phyloP scores from a whole-genome alignment of 2,888 invertebrate species.

The Andrena fulva region DNA sequence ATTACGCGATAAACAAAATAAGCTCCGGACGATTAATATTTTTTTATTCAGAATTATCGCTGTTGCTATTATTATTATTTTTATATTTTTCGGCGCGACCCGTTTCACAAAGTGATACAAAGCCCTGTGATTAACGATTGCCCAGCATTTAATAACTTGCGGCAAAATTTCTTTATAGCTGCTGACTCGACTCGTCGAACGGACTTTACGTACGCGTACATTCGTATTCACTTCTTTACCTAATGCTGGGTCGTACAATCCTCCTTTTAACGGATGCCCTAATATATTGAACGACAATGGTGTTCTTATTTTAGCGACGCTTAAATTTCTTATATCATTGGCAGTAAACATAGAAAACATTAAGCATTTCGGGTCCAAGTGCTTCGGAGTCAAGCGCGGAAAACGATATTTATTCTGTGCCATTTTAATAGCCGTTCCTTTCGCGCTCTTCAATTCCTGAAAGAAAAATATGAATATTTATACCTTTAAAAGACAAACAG shows the following conservation, averaged over 20 bases:
- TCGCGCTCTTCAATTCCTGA: background rate
- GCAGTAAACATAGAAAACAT: slow-evolving; percentile 91
- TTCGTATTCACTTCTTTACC: slow-evolving; percentile 85
- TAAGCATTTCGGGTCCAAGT: slow-evolving; percentile 81
- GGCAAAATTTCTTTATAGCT: no score
- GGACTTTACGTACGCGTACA: no score
- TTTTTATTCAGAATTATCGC: no score
- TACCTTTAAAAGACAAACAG: background rate
- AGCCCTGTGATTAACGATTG: no score
- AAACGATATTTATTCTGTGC: slow-evolving; percentile 17
- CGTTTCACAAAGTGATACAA: no score
- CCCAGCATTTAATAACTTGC: no score
- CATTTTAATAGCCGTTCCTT: slow-evolving; percentile 20
- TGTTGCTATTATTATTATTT: background rate
- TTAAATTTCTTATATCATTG: slow-evolving; percentile 92
- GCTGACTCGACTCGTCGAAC: no score
- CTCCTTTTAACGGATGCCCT: slow-evolving; percentile 93
- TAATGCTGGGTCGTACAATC: slow-evolving; percentile 95
- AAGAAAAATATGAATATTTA: background rate
- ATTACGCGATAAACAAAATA: no score
- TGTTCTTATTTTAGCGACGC: slow-evolving; percentile 93
- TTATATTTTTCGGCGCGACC: background rate
- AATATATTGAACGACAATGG: slow-evolving; percentile 92
- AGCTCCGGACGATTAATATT: no score
- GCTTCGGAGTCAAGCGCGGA: slow-evolving; percentile 69